Percentiles rank a stretch among this genome's conserved stretches.
Conservation (phyloP, 2,113 vertebrate genomes). For the Nothocercus nigrocapillus region DNA sequence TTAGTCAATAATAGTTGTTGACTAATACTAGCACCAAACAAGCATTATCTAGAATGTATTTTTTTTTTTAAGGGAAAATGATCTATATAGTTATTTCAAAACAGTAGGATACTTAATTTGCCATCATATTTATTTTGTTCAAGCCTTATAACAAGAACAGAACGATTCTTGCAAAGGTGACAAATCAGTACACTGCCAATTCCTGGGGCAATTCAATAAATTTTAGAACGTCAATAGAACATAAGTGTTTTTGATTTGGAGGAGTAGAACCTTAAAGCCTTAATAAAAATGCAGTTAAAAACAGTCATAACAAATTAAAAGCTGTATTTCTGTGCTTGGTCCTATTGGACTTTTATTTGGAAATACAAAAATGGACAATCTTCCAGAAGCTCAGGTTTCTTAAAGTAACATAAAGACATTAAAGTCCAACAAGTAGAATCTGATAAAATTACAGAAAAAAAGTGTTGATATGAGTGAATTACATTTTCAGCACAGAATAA, state of each 20-base stretch:
- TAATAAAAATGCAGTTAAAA: not conserved
- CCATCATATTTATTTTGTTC: not conserved
- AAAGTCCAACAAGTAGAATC: not conserved
- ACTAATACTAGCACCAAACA: not conserved
- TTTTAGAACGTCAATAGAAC: not conserved
- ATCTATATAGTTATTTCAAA: not conserved
- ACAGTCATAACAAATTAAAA: not conserved
- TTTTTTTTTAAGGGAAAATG: not conserved
- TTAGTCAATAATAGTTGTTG: not conserved
- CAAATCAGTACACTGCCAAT: not conserved
- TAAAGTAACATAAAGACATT: not conserved
- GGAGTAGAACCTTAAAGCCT: not conserved
- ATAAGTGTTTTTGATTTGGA: not conserved
- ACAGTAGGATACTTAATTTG: not conserved
- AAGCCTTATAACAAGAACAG: not conserved
- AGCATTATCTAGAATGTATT: not conserved
- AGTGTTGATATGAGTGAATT: not conserved
- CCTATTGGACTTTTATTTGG: not conserved
- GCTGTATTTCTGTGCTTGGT: not conserved
- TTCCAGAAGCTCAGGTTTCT: not conserved
- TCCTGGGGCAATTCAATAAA: not conserved
- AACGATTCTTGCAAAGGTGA: not conserved
- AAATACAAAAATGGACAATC: not conserved
- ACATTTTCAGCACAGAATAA: not conserved
- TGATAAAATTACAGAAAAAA: not conserved